Base-by-base conservation (phyloP, 2,113 vertebrate genomes). In the Saguinus midas region DNA sequence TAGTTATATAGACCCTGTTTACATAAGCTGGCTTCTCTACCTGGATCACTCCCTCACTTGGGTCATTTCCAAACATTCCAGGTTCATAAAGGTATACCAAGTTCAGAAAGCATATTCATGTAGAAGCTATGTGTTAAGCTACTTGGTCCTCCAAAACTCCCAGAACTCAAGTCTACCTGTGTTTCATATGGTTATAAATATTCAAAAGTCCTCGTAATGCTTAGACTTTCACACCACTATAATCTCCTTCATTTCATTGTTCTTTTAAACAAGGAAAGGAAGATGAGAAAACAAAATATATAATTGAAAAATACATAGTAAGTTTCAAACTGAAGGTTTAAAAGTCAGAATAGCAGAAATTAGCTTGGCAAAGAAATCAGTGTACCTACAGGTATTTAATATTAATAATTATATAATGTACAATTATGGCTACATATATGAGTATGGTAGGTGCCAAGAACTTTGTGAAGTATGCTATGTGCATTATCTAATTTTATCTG, bases 231-330 rank as follows among this genome's bases (percentile, higher is more conserved):
- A 85, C 1, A 35, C 13, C 16, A 58, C 37, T 94, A 35, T 45
- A 84, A 29, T 75, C 27, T 32, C 6, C 90, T 93, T 76, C 37
- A 84, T 90, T 58, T 92, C 86, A 86, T 52, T 90, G 45, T 75
- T 98, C 37, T 96, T 82, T 58, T 87, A 87, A 96, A 93, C 32
- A 94, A 93, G 35, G 40, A 95, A 97, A 96, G 21, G 52, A 64
- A 35, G n/a, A 87, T 12, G 29, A 95, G 83, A 96, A 96, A 94
- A 84, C 50, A 95, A 96, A 82, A 83, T 37, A 79, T 11, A 25
- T 40, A 20, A 92, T 2, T 89, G 40, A 80, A 96, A 97, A 96
- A 87, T 50, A 61, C 32, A 58, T 81, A 86, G 7, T 95, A 83
- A 75, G 35, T 93, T 94, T 95, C n/a, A n/a, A 89, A 90, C 43